Base-by-base conservation (phyloP, 1,140 invertebrate species). In the Bombus fervidus region DNA sequence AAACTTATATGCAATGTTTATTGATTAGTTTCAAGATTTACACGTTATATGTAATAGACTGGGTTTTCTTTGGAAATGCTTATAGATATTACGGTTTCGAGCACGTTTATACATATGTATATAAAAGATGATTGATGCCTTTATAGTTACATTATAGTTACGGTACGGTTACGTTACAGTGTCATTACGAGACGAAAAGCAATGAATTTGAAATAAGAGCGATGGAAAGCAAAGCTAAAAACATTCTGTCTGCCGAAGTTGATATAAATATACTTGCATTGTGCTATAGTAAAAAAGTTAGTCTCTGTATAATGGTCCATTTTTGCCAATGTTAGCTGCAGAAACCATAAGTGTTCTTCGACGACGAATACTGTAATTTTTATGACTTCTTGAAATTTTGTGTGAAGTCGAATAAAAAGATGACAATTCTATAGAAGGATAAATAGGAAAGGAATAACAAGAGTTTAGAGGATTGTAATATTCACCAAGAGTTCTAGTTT, bases 31-130 rank as follows among this genome's bases (percentile, higher is more conserved):
- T 22, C 18, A 53, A 5, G 18, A 53, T 53, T 53, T 53, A 22
- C 18, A 6, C 18, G 47, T 22, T 22, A 22, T 53, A 53, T 28
- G 28, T 43, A 62, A 86, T 53, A 75, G 72, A 81, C 84, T 82
- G 64, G 18, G 39, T 31, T 78, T 80, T 31, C 64, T 90, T 84
- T 81, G 31, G 68, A 72, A 81, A 71, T 34, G 81, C 25, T 66
- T 86, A 89, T 90, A 89, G 77, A 85, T 79, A 76, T 78, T 74
- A 80, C 71, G 41, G 5, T 18, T 47, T 47, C 15, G 5, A 79
- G 37, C 62, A 28, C 41, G 66, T 28, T n/a, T 83, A 78, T 77
- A 41, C 25, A 59, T 59, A 8, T 83, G 77, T 78, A 41, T 12
- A 59, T 59, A 12, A 28, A 59, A 28, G 57, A 25, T 59, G 57